phyloP scores from a whole-genome alignment of 2,113 vertebrate genomes.

The Eleginops maclovinus region DNA sequence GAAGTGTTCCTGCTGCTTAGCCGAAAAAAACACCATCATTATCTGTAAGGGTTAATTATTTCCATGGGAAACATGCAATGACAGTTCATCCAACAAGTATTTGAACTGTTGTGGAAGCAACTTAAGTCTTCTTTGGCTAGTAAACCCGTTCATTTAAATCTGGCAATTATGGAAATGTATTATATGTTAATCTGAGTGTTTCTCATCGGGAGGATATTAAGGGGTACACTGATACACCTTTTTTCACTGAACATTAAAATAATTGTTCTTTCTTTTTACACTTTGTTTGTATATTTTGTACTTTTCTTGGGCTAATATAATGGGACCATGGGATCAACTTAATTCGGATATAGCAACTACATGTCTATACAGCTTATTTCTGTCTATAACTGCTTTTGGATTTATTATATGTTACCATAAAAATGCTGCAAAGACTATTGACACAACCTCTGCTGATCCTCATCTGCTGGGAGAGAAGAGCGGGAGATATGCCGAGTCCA shows the following conservation, averaged over 20 bases:
- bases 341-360: neutral
- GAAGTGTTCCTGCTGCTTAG: constrained; percentile 20
- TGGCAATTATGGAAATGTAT: neutral
- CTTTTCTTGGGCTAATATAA: no score
- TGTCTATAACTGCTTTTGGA: neutral
- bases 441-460: neutral
- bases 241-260: no score
- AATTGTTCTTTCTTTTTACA: neutral
- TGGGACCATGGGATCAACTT: neutral
- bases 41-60: constrained; percentile 27
- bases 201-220: no score
- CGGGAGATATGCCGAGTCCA: neutral
- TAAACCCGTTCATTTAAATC: neutral
- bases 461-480: neutral
- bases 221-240: no score
- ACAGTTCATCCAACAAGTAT: neutral
- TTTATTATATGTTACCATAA: neutral
- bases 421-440: neutral
- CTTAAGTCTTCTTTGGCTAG: neutral
- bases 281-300: neutral
- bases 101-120: neutral
- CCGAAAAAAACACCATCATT: constrained; percentile 40
- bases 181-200: neutral
- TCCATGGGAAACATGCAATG: constrained; percentile 31
- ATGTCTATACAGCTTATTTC: neutral